These are phyloP conservation scores for Tuta absoluta DNA, from an alignment of 2,888 invertebrate genomes.

Conservation along the genomic window DNA sequence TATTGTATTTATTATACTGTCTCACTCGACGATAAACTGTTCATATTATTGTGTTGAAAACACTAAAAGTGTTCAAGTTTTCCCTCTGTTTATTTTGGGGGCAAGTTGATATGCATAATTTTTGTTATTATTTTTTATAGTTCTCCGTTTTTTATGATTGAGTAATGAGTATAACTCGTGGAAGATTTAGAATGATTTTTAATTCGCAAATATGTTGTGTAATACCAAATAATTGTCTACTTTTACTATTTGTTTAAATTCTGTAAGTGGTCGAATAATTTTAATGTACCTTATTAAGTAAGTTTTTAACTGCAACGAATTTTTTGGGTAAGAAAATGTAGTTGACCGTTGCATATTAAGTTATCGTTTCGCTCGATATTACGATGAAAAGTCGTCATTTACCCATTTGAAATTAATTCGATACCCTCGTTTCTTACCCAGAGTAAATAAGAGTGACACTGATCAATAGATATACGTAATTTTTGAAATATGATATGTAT, in stretches of 20 bases:
- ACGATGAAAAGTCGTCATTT: too few relatives aligned
- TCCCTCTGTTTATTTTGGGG: conserved; percentile 46
- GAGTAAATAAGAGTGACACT: conserved; percentile 49
- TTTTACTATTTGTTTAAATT: conserved; percentile 68
- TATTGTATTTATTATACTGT: conserved; percentile 49
- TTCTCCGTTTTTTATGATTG: conserved; percentile 53
- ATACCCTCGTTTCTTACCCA: conserved; percentile 44
- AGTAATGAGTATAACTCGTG: conserved; percentile 72
- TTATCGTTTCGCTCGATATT: neutral
- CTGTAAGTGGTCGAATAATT: conserved; percentile 70
- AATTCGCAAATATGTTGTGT: conserved; percentile 67
- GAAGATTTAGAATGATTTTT: conserved; percentile 52
- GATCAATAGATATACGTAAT: conserved; percentile 71
- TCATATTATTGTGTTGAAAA: conserved; percentile 52
- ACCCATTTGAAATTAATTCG: neutral
- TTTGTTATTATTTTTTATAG: conserved; percentile 52
- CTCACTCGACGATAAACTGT: conserved; percentile 63
- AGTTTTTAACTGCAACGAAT: conserved; percentile 59
- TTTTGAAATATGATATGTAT: conserved; percentile 58
- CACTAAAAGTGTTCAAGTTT: conserved; percentile 72
- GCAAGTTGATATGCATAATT: conserved; percentile 61
- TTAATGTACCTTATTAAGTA: conserved; percentile 53
- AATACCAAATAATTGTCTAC: conserved; percentile 75
- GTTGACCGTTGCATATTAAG: neutral
- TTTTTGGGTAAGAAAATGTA: conserved; percentile 41